These are phyloP conservation scores for Brachyptera risi DNA, from an alignment of 2,888 invertebrate genomes.

Conservation along the genomic window DNA sequence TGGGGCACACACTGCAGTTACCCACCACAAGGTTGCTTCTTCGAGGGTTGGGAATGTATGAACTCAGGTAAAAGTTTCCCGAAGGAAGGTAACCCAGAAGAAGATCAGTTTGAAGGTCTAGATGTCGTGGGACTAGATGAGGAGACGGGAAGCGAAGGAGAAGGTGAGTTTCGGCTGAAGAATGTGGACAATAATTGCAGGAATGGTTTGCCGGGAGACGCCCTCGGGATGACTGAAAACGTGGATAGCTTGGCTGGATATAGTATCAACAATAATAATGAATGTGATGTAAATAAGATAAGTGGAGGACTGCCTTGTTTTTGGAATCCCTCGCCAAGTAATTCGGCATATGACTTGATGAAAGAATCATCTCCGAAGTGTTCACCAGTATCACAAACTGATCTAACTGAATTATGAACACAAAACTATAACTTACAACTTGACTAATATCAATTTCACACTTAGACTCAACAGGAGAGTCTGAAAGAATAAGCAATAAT, in stretches of 20 bases:
- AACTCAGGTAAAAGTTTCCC: background rate
- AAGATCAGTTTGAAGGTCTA: background rate
- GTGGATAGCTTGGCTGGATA: too few species aligned
- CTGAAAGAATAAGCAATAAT: too few species aligned
- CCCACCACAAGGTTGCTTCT: background rate
- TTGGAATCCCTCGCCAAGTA: background rate
- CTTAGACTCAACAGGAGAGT: too few species aligned
- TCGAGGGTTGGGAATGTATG: background rate
- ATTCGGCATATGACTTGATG: background rate
- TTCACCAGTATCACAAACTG: background rate
- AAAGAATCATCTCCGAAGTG: background rate
- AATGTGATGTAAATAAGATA: background rate
- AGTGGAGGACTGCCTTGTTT: background rate
- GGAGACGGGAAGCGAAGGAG: background rate
- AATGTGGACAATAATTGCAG: background rate
- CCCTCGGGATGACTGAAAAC: background rate
- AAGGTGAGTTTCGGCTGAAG: background rate
- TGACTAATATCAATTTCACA: too few species aligned
- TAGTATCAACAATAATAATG: background rate
- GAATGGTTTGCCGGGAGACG: background rate
- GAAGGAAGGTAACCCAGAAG: background rate
- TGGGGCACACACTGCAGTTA: too few species aligned
- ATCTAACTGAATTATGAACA: conserved; percentile 1
- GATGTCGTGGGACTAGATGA: background rate
- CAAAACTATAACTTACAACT: too few species aligned